Evolutionary conservation across 2,113 vertebrate genomes (phyloP).

Genomic region (Nyctereutes procyonoides): DNA sequence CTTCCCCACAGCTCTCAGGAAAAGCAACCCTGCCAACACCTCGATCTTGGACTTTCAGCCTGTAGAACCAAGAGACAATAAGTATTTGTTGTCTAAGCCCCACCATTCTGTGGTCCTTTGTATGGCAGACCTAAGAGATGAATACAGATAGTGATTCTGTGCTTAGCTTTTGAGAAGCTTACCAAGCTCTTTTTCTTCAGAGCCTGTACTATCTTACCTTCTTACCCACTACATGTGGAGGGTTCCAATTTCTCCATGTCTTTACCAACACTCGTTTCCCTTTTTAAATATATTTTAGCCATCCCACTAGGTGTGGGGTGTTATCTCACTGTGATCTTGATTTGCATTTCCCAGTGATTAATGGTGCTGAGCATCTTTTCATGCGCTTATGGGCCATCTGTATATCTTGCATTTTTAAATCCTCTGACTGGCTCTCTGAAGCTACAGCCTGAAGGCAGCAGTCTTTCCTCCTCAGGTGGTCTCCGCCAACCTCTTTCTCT

Average conservation of each 20-base stretch:
- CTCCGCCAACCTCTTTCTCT: not conserved
- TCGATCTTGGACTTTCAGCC: not conserved
- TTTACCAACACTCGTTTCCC: not conserved
- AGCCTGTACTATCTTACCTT: not conserved
- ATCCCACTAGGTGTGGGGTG: not conserved
- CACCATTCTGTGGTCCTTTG: not conserved
- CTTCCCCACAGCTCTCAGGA: not conserved
- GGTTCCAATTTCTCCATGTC: not conserved
- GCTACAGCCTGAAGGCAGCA: no score
- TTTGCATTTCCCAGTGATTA: not conserved
- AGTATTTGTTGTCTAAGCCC: not conserved
- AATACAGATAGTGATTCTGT: not conserved
- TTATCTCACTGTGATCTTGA: not conserved
- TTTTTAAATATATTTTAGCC: not conserved
- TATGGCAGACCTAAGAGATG: not conserved
- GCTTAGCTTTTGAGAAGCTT: not conserved
- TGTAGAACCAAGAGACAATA: not conserved
- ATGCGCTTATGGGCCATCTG: not conserved
- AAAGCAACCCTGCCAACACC: not conserved
- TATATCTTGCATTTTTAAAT: not conserved
- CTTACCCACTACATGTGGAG: not conserved
- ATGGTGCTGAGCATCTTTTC: not conserved
- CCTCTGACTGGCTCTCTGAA: not conserved
- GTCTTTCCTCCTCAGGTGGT: not conserved
- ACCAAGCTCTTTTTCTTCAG: not conserved